These are phyloP conservation scores for Euphydryas editha DNA, from an alignment of 2,888 invertebrate species.

Conservation along the genomic window DNA sequence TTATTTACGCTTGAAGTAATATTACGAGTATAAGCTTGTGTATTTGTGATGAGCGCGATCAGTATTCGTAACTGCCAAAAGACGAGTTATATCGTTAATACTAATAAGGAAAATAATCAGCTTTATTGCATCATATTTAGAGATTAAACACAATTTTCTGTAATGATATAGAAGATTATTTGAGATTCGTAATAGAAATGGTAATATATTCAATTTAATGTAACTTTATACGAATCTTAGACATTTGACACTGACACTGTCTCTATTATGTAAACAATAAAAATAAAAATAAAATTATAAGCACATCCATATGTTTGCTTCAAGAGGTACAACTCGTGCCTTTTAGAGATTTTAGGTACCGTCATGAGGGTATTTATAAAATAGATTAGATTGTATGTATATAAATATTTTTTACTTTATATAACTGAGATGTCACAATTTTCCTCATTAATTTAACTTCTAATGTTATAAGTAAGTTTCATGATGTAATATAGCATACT, in stretches of 20 bases:
- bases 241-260: neutral
- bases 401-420: constrained; percentile 51
- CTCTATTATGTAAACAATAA: constrained; percentile 9
- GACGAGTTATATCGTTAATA: constrained; percentile 55
- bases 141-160: constrained; percentile 14
- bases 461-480: too few species aligned
- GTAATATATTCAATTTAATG: constrained; percentile 1
- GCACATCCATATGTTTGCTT: constrained; percentile 51
- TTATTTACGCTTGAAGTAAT: constrained; percentile 19
- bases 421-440: constrained; percentile 36
- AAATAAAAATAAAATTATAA: constrained; percentile 11
- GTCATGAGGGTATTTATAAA: constrained; percentile 72
- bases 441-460: neutral
- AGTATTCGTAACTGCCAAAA: constrained; percentile 79
- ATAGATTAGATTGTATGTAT: constrained; percentile 67
- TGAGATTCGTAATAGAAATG: constrained; percentile 1
- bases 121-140: constrained; percentile 44
- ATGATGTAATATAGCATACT: too few species aligned
- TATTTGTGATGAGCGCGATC: constrained; percentile 73
- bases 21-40: constrained; percentile 61
- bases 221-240: neutral
- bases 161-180: neutral
- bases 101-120: constrained; percentile 59
- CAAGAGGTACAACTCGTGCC: constrained; percentile 76
- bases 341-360: constrained; percentile 61